A percentile compares a stretch with the other conserved stretches of the same genome.
Evolutionary conservation across 2,888 invertebrate species (phyloP).

Genomic region (Branchipolynoe longqiensis): DNA sequence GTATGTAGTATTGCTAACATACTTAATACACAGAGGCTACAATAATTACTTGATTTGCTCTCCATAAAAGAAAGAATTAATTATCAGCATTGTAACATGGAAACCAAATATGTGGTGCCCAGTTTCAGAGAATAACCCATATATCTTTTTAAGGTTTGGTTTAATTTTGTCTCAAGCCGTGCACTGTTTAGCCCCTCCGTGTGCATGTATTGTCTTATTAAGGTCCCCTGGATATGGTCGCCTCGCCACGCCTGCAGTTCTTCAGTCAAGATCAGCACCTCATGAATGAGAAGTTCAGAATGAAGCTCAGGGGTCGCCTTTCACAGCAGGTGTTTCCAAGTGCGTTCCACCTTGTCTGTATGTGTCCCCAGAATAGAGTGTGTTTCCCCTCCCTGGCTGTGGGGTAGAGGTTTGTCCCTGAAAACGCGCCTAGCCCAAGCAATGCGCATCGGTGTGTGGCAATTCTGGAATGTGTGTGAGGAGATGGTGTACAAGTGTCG

Average conservation of each 20-base stretch:
- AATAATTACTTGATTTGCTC: too few relatives aligned
- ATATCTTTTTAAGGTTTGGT: background rate
- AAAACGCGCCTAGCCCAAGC: too few relatives aligned
- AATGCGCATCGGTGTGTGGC: too few relatives aligned
- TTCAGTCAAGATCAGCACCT: constrained; percentile 16
- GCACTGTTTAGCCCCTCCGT: background rate
- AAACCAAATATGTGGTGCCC: too few relatives aligned
- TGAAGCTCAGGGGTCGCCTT: constrained; percentile 21
- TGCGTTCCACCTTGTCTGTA: constrained; percentile 11
- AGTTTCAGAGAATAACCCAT: too few relatives aligned
- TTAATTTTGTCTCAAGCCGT: background rate
- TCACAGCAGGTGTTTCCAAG: constrained; percentile 23
- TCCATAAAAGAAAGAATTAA: too few relatives aligned
- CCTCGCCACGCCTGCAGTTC: constrained; percentile 26
- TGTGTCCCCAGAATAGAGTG: too few relatives aligned
- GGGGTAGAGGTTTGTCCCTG: background rate
- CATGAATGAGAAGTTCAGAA: constrained; percentile 47
- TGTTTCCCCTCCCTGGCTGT: background rate
- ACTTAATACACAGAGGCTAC: background rate
- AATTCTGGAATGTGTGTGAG: too few relatives aligned
- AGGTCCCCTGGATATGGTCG: constrained; percentile 14
- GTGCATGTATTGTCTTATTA: background rate
- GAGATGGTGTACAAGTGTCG: too few relatives aligned
- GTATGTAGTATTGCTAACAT: too few relatives aligned
- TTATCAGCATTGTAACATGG: too few relatives aligned